phyloP scores from a whole-genome alignment of 1,140 invertebrate genomes.

The Littorina saxatilis region DNA sequence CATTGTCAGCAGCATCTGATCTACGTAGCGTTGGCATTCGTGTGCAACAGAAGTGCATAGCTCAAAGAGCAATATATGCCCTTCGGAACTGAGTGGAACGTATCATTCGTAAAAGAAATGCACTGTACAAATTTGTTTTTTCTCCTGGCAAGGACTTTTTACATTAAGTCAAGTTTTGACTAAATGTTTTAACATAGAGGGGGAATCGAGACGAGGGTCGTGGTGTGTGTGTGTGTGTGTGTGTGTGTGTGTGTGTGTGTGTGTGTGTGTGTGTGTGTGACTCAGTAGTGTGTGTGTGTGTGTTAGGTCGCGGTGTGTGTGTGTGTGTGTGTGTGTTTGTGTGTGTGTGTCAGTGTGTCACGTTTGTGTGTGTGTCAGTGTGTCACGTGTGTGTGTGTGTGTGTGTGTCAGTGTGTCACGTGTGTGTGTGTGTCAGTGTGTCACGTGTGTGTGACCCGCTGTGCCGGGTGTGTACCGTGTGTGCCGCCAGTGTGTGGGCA shows the following conservation, averaged over 20 bases:
- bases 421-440: neutral
- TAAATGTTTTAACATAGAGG: neutral
- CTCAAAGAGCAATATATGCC: too few relatives aligned
- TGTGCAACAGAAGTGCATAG: too few relatives aligned
- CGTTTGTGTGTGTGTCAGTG: slow-evolving; percentile 1
- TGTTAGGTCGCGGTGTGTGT: neutral
- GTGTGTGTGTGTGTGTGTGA: neutral
- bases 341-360: slow-evolving; percentile 5
- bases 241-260: slow-evolving; percentile 5
- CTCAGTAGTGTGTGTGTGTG: neutral
- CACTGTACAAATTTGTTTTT: too few relatives aligned
- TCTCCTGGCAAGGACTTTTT: too few relatives aligned
- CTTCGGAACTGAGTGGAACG: too few relatives aligned
- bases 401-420: neutral
- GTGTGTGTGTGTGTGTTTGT: slow-evolving; percentile 6
- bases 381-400: slow-evolving; percentile 15
- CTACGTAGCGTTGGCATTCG: too few relatives aligned
- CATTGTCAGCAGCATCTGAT: too few relatives aligned
- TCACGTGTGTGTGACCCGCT: too few relatives aligned
- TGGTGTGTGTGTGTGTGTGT: slow-evolving; percentile 7
- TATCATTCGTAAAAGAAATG: too few relatives aligned
- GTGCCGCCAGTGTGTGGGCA: too few relatives aligned
- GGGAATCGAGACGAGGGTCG: neutral
- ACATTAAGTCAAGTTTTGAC: neutral
- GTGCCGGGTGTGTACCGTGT: too few relatives aligned